Conservation (phyloP, 2,113 vertebrate genomes). For the Microtus ochrogaster region DNA sequence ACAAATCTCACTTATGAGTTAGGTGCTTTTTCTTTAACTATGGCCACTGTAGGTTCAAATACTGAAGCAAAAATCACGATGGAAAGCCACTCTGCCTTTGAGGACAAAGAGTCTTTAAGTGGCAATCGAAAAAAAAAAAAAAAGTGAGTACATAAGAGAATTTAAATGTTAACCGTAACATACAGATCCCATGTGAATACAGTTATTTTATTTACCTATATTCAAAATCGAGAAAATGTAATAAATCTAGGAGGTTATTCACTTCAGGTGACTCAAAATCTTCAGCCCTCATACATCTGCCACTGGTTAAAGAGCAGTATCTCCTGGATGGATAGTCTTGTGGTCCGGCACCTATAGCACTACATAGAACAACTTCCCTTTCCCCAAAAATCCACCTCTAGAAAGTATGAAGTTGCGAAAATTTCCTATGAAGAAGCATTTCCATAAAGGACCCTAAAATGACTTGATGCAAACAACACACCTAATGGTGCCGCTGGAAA, state of each 20-base stretch:
- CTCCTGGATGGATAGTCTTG: slow-evolving; percentile 1
- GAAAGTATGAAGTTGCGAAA: slow-evolving; percentile 19
- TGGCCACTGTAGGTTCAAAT: slow-evolving; percentile 42
- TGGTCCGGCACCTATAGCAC: slow-evolving; percentile 27
- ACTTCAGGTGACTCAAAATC: slow-evolving; percentile 46
- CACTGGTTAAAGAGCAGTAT: background rate
- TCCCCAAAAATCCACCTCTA: background rate
- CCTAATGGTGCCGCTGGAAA: slow-evolving; percentile 25
- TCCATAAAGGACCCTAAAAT: slow-evolving; percentile 66
- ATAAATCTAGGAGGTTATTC: slow-evolving; percentile 42
- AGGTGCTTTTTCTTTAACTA: slow-evolving; percentile 71
- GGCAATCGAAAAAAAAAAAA: slow-evolving; percentile 51
- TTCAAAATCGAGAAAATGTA: slow-evolving; percentile 43
- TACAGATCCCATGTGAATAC: slow-evolving; percentile 73
- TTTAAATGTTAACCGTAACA: slow-evolving; percentile 71
- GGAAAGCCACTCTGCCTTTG: slow-evolving; percentile 60
- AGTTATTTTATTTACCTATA: slow-evolving; percentile 59
- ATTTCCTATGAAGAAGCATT: slow-evolving; percentile 33
- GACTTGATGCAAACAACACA: slow-evolving; percentile 80
- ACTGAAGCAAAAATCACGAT: slow-evolving; percentile 63
- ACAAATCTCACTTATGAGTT: slow-evolving; percentile 78
- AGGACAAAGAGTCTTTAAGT: slow-evolving; percentile 52
- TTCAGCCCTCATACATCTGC: slow-evolving; percentile 35
- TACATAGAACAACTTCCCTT: background rate
- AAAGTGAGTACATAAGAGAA: slow-evolving; percentile 59